These are phyloP conservation scores for Chrysotoxum bicinctum DNA, from an alignment of 2,888 invertebrate genomes.

Conservation along the genomic window DNA sequence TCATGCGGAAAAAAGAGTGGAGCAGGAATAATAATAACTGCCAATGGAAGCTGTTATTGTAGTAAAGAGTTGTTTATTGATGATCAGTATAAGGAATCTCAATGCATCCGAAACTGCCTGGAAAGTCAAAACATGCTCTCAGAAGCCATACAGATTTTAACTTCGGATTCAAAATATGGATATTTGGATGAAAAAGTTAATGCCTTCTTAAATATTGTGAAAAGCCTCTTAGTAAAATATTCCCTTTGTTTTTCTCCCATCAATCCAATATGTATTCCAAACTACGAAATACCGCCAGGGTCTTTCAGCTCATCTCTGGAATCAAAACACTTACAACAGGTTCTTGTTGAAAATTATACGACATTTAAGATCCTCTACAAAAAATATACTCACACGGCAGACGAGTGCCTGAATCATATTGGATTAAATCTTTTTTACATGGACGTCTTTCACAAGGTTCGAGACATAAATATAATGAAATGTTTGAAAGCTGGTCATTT, in stretches of 20 bases:
- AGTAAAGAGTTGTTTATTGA: conserved; percentile 20
- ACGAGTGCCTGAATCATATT: conserved; percentile 33
- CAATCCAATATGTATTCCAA: conserved; percentile 40
- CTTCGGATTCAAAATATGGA: neutral
- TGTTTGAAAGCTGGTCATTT: neutral
- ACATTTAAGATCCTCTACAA: conserved; percentile 25
- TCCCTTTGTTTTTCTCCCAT: neutral
- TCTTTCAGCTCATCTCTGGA: neutral
- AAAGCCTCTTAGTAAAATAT: neutral
- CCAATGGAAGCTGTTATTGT: conserved; percentile 41
- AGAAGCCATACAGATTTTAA: neutral
- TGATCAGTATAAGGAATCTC: conserved; percentile 9
- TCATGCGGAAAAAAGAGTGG: neutral
- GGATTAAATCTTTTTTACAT: conserved; percentile 50
- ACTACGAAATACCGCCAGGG: conserved; percentile 21
- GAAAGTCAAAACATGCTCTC: neutral
- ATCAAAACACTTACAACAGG: conserved; percentile 30
- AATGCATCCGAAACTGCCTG: neutral
- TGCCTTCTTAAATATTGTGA: neutral
- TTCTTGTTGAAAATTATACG: conserved; percentile 37
- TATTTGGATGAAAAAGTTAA: neutral
- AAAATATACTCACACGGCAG: neutral
- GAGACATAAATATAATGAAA: conserved; percentile 17
- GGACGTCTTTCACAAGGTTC: conserved; percentile 26
- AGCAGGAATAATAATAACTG: conserved; percentile 39